Conservation (phyloP, 2,888 invertebrate species). For the Dasysyrphus albostriatus region DNA sequence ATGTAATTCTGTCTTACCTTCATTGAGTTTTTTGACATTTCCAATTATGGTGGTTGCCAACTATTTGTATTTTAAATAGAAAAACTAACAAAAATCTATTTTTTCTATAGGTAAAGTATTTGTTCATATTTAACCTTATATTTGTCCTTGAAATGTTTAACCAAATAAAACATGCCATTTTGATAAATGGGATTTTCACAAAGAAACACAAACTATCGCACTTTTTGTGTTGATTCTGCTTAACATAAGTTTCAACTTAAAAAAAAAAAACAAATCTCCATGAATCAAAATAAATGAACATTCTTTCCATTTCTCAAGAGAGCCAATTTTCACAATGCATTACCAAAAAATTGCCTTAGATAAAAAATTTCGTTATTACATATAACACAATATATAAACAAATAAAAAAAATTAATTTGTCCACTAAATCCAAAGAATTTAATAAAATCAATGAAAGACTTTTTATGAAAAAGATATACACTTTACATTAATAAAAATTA, state of each 20-base stretch:
- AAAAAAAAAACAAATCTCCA: background rate
- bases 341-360: constrained; percentile 68
- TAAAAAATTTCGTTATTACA: constrained; percentile 28
- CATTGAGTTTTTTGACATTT: too few species aligned
- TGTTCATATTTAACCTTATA: background rate
- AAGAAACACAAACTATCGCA: background rate
- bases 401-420: constrained; percentile 14
- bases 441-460: constrained; percentile 58
- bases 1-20: too few species aligned
- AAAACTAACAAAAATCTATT: too few species aligned
- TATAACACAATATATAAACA: constrained; percentile 20
- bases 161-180: constrained; percentile 4
- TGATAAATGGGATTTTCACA: background rate
- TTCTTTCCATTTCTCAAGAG: constrained; percentile 39
- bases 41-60: background rate
- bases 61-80: too few species aligned
- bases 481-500: constrained; percentile 32
- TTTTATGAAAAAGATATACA: constrained; percentile 48
- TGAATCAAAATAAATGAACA: background rate
- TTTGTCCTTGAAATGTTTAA: background rate
- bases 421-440: constrained; percentile 37
- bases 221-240: constrained; percentile 10
- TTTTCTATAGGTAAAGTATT: background rate
- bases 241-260: background rate
- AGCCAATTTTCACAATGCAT: constrained; percentile 59